Evolutionary conservation across 2,797 vertebrate species (phyloP).

Genomic region (Sciurus vulgaris): DNA sequence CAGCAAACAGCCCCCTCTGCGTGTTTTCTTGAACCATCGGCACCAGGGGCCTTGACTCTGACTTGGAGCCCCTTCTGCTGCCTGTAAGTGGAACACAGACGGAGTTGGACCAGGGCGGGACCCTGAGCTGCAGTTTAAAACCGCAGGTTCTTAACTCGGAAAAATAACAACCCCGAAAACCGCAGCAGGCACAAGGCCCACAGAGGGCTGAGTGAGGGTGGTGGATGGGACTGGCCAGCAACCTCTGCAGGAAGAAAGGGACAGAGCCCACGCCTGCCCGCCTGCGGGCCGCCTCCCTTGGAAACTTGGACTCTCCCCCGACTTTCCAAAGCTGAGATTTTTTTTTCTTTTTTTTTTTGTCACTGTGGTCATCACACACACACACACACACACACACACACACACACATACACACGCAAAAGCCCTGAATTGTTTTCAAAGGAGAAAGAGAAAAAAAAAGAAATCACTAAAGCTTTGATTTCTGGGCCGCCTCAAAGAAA

Average conservation of each 20-base stretch:
- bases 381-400: too few species aligned
- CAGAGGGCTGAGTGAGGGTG: neutral
- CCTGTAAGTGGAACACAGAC: neutral
- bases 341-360: neutral
- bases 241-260: accelerated
- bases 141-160: conserved; percentile 66
- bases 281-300: neutral
- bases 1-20: neutral
- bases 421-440: conserved; percentile 65
- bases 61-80: accelerated
- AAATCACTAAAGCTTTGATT: neutral
- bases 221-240: neutral
- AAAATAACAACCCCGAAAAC: conserved; percentile 50
- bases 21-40: neutral
- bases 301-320: neutral
- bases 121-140: conserved; percentile 22
- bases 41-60: accelerated
- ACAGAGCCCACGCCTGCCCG: neutral
- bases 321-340: conserved; percentile 14
- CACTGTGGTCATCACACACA: neutral
- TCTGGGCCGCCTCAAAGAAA: neutral
- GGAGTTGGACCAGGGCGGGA: neutral
- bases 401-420: neutral
- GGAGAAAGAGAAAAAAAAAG: conserved; percentile 32
- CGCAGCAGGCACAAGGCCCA: accelerated